Evolutionary conservation across 2,888 invertebrate genomes (phyloP), one percentile per base, ranked within the genome.

Genomic region (Anaspis maculata): DNA sequence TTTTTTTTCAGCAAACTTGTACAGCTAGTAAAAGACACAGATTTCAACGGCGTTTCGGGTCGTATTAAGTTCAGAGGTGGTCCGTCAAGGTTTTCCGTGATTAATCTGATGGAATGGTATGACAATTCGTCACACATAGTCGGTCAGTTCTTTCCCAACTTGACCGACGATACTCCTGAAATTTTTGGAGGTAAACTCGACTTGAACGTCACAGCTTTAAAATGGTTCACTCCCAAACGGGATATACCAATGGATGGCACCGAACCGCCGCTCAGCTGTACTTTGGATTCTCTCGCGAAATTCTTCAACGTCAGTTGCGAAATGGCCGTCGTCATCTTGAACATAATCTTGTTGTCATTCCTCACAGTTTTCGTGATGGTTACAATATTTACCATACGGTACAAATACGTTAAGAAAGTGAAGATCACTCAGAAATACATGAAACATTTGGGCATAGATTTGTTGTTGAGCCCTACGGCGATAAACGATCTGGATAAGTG

Each of bases 21-120:
- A 2, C 65, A 74, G 10, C 64, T 79, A 9, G 71, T 86, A 19
- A 72, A 75, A 46, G 62, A 72, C 39, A 79, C 79, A 0, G 74
- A 82, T 51, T 86, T 85, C 55, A 57, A 72, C 28, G 87, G 87
- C 2, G 79, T 84, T 1, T 83, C 84, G 0, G 86, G 86, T 0
- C 66, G 72, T 36, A 79, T 86, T 3, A 72, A 74, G 44, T 86
- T 86, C 55, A 63, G 71, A 1, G 75, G 76, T 1, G 81, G 81
- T 0, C 76, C 81, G 1, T 80, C 84, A 3, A 67, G 85, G 19
- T 70, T 74, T 34, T 74, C 76, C 1, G 66, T 69, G 1, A 71
- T 81, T 22, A 69, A 76, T 46, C 66, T 81, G 9, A 61, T 74
- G 11, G 79, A 82, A 48, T 76, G 76, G 71, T 57, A 71, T 3